Base-by-base conservation (phyloP, 2,797 vertebrate genomes). In the Ctenosaura bakeri region DNA sequence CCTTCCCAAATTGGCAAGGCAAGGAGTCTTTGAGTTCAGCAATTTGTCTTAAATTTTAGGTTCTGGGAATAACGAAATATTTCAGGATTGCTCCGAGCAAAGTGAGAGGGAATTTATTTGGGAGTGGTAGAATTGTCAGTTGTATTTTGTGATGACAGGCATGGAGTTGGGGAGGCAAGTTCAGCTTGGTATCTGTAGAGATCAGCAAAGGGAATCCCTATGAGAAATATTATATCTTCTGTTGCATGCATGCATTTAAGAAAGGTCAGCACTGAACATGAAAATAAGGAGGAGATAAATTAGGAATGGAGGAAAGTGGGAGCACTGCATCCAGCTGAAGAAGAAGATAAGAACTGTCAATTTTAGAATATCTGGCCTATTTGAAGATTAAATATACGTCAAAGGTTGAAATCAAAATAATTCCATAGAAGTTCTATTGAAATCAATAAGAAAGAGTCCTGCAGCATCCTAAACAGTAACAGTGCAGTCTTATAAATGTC, bases 41-140 rank as follows among this genome's bases (percentile, higher is more conserved):
- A n/a, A 93, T 92, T 97, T 77, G 90, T 94, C 88, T 94, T 93
- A 96, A 93, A 90, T 94, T 94, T 93, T 87, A 93, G 88, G 85
- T 95, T 96, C 92, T 84, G 94, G 88, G 93, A 95, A 93, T 94
- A 90, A 85, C 81, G 92, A 92, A 85, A 69, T 94, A 83, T 96
- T 96, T 95, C 77, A 93, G 83, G 92, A 93, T 95, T 88, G 82
- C 91, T 92, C 89, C 93, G 93, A 92, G 85, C 84, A 90, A 83
- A 91, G 87, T 87, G 42, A 83, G 74, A 87, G 92, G 92, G 90
- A 93, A 89, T 92, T 71, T 94, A 93, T 91, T 71, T 95, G 93
- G 88, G 95, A 96, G 94, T 91, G 94, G 88, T 88, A 95, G 85
- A 54, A 26, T 95, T 94, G 90, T 73, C 94, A 80, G 86, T 82